phyloP scores from a whole-genome alignment of 2,888 invertebrate species.

The Molanna angustata region DNA sequence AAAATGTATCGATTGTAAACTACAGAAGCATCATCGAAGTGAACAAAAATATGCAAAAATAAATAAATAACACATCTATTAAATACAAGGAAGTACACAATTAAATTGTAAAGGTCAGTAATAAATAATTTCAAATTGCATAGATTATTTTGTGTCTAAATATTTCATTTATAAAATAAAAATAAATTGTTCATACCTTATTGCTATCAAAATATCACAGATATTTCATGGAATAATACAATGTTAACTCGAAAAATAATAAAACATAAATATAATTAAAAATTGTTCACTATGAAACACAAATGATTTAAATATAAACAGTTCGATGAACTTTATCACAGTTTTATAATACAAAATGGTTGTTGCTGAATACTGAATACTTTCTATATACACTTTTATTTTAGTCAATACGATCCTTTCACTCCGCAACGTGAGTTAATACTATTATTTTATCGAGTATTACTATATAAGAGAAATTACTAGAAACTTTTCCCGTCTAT shows the following conservation, averaged over 20 bases:
- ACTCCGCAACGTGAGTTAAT: constrained; percentile 9
- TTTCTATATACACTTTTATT: constrained; percentile 14
- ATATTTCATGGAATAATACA: neutral
- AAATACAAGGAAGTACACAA: neutral
- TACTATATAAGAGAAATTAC: constrained; percentile 2
- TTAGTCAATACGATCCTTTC: constrained; percentile 14
- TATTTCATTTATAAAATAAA: constrained; percentile 15
- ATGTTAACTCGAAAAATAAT: too few relatives aligned
- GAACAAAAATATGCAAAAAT: neutral
- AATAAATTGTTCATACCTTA: constrained; percentile 17
- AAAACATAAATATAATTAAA: too few relatives aligned
- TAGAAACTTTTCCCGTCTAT: constrained; percentile 9
- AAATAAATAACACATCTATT: neutral
- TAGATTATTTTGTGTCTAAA: too few relatives aligned
- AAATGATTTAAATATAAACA: constrained; percentile 14
- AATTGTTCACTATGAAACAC: too few relatives aligned
- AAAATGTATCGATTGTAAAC: constrained; percentile 8
- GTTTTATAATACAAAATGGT: constrained; percentile 21
- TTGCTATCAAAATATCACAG: constrained; percentile 20
- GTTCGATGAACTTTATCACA: constrained; percentile 23
- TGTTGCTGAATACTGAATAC: constrained; percentile 6
- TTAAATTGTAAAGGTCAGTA: neutral
- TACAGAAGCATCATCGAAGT: constrained; percentile 2
- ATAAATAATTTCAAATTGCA: neutral
- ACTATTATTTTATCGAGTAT: too few relatives aligned